Evolutionary conservation across 2,888 invertebrate genomes (phyloP).

Genomic region (Meiosimyza decipiens): DNA sequence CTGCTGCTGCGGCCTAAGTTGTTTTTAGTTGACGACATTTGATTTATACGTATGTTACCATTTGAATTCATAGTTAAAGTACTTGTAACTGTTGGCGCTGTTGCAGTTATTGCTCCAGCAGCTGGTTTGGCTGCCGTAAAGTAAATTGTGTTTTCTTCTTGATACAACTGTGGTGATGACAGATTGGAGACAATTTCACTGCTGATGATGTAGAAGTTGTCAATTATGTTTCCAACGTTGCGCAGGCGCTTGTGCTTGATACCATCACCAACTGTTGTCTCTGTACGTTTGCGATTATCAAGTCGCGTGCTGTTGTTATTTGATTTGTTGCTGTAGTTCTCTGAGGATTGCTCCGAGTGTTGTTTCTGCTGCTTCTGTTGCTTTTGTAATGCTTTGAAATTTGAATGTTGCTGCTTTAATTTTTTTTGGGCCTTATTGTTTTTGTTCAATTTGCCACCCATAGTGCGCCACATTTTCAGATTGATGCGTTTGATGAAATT

Average conservation of each 20-base stretch:
- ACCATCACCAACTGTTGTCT: not conserved
- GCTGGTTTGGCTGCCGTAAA: not conserved
- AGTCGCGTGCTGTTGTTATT: not conserved
- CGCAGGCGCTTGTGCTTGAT: not conserved
- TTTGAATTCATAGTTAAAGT: not conserved
- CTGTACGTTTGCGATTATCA: not conserved
- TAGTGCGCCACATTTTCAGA: slow-evolving; percentile 31
- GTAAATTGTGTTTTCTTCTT: not conserved
- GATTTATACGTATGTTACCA: not conserved
- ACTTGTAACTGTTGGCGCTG: not conserved
- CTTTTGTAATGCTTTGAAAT: not conserved
- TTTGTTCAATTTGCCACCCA: not conserved
- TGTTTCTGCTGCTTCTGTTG: slow-evolving; percentile 13
- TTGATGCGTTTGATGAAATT: slow-evolving; percentile 39
- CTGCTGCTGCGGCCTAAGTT: not conserved
- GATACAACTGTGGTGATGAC: slow-evolving; percentile 21
- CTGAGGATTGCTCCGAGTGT: not conserved
- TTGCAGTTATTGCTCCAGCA: not conserved
- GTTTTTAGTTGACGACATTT: not conserved
- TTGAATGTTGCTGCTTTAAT: not conserved
- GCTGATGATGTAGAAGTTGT: slow-evolving; percentile 42
- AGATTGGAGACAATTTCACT: slow-evolving; percentile 42
- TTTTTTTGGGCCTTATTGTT: not conserved
- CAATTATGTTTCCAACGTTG: not conserved
- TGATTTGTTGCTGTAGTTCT: not conserved